These are phyloP conservation scores for Calyptomena viridis DNA, from an alignment of 2,113 vertebrate species.

Conservation along the genomic window DNA sequence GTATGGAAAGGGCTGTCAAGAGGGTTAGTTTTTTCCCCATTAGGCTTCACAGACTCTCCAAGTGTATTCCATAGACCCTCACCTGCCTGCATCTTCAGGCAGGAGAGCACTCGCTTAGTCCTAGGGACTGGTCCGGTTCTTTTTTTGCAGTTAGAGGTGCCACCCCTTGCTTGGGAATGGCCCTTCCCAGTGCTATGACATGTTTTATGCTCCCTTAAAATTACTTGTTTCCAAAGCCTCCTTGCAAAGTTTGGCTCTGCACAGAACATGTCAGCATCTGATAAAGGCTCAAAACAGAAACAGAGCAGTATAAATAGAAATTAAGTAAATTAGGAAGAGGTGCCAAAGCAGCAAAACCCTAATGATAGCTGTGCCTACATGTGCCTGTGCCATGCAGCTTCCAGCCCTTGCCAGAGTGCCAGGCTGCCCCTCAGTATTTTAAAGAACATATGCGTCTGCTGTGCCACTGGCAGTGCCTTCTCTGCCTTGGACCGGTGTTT, in stretches of 20 bases:
- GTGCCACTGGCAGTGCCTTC: slow-evolving; percentile 30
- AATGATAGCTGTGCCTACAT: neutral
- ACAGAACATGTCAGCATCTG: neutral
- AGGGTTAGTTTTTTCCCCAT: neutral
- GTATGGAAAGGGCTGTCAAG: neutral
- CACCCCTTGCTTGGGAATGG: fast-evolving
- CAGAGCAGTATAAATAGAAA: slow-evolving; percentile 36
- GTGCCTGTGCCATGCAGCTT: neutral
- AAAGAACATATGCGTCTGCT: slow-evolving; percentile 40
- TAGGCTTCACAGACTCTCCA: neutral
- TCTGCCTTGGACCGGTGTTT: neutral
- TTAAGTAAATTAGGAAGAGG: slow-evolving; percentile 31
- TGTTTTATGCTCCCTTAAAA: neutral
- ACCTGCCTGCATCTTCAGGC: neutral
- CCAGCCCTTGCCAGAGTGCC: neutral
- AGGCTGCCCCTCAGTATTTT: slow-evolving; percentile 28
- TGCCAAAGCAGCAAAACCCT: slow-evolving; percentile 46
- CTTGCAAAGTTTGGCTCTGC: neutral
- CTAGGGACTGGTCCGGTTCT: neutral
- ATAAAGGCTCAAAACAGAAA: slow-evolving; percentile 24
- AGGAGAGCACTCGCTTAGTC: neutral
- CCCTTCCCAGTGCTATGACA: neutral
- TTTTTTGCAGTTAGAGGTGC: neutral
- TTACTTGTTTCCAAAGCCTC: neutral
- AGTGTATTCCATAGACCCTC: neutral